These are phyloP conservation scores for Saccopteryx leptura DNA, from an alignment of 2,113 vertebrate species.

Conservation along the genomic window DNA sequence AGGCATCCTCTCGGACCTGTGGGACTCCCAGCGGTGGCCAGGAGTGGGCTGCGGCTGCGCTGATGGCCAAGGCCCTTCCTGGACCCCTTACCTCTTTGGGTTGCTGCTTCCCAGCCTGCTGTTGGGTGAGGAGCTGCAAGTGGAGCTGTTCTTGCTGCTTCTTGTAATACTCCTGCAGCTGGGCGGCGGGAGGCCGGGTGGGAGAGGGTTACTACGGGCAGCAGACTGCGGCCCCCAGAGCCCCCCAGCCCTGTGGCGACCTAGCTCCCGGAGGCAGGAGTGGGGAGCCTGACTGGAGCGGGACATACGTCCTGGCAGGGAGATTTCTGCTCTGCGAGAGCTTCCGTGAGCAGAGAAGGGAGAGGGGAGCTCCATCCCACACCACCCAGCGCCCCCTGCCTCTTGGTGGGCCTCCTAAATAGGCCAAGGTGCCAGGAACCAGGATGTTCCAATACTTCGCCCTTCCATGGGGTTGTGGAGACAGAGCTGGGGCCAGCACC, in stretches of 20 bases:
- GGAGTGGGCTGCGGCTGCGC: too few relatives aligned
- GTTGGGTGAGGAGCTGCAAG: conserved; percentile 97
- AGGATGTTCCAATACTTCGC: neutral
- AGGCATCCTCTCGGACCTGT: neutral
- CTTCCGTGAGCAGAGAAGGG: neutral
- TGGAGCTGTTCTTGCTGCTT: conserved; percentile 99
- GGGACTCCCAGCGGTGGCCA: neutral
- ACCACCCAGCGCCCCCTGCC: neutral
- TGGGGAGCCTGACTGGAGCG: neutral
- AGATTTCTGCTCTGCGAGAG: neutral
- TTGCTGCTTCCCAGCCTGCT: conserved; percentile 95
- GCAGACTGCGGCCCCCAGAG: neutral
- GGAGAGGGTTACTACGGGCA: neutral
- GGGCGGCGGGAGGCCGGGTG: neutral
- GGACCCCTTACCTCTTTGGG: conserved; percentile 96
- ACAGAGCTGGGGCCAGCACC: neutral
- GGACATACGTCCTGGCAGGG: neutral
- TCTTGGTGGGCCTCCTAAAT: neutral
- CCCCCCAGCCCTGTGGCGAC: neutral
- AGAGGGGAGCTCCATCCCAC: too few relatives aligned
- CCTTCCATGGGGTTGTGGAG: neutral
- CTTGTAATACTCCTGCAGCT: conserved; percentile 99
- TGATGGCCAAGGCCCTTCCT: neutral
- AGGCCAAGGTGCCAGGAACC: neutral
- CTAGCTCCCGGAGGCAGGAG: neutral